Conservation (phyloP, 1,140 invertebrate species). For the Apis laboriosa region DNA sequence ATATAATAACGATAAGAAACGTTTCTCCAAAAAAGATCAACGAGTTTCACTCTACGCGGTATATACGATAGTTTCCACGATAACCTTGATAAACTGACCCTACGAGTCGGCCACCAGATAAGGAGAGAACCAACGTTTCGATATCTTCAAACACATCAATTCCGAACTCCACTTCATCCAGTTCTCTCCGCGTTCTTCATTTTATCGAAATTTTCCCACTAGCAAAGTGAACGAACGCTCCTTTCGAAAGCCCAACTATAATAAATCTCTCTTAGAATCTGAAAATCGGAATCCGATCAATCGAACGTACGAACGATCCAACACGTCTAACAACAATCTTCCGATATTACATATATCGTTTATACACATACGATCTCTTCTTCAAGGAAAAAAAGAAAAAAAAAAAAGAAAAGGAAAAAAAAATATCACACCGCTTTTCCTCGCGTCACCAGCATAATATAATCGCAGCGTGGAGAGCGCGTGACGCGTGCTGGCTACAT, state of each 20-base stretch:
- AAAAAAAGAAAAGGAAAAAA: too few relatives aligned
- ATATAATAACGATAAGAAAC: constrained; percentile 46
- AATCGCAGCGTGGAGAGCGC: constrained; percentile 60
- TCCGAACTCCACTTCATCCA: neutral
- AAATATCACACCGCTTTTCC: constrained; percentile 19
- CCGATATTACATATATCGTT: too few relatives aligned
- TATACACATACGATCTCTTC: too few relatives aligned
- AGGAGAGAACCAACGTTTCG: neutral
- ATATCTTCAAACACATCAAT: neutral
- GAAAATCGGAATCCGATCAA: too few relatives aligned
- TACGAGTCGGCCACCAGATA: neutral
- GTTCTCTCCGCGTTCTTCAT: neutral
- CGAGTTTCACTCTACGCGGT: neutral
- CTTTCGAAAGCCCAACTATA: too few relatives aligned
- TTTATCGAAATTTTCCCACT: neutral
- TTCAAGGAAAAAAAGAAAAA: too few relatives aligned
- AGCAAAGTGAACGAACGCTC: constrained; percentile 4
- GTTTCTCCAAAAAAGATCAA: neutral
- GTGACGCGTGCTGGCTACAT: constrained; percentile 68
- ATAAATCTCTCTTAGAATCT: too few relatives aligned
- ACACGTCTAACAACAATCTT: neutral
- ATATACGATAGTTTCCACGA: neutral
- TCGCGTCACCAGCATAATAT: constrained; percentile 37
- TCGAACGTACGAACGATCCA: neutral
- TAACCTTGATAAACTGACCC: constrained; percentile 7